Percentiles rank a stretch among this genome's conserved stretches.
phyloP scores from a whole-genome alignment of 2,888 invertebrate species.

The Pecten maximus region DNA sequence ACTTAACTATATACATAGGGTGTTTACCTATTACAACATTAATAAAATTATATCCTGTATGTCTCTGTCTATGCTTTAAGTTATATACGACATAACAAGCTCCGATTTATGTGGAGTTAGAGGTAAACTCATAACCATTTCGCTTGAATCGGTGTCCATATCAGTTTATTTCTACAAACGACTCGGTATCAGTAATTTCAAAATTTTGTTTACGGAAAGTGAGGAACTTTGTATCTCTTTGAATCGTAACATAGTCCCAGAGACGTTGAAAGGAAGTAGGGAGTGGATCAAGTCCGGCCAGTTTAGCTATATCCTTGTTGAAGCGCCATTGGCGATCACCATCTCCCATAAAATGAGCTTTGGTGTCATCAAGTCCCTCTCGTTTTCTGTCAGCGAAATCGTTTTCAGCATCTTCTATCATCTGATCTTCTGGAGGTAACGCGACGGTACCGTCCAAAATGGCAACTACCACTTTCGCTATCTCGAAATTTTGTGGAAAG shows the following conservation, averaged over 20 bases:
- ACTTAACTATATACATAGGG: no score
- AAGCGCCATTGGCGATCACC: slow-evolving; percentile 39
- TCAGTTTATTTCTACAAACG: not conserved
- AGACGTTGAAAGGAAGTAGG: slow-evolving; percentile 27
- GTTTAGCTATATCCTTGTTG: slow-evolving; percentile 43
- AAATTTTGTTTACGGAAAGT: not conserved
- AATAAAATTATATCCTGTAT: no score
- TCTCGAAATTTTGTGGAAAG: slow-evolving; percentile 45
- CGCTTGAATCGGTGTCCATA: no score
- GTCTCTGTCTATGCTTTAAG: no score
- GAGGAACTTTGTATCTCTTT: slow-evolving; percentile 21
- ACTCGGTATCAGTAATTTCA: not conserved
- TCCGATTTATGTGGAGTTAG: no score
- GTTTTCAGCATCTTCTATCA: slow-evolving; percentile 46
- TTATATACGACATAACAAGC: no score
- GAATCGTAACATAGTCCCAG: slow-evolving; percentile 37
- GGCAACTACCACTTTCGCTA: slow-evolving; percentile 37
- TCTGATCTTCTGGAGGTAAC: slow-evolving; percentile 48
- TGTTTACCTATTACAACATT: no score
- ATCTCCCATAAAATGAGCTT: slow-evolving; percentile 50
- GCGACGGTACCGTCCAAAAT: slow-evolving; percentile 44
- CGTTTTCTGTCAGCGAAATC: slow-evolving; percentile 40
- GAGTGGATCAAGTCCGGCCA: slow-evolving; percentile 41
- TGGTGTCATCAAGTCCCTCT: slow-evolving; percentile 40
- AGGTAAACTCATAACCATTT: no score